Conservation (phyloP, 1,140 invertebrate species). For the Orchestia grillus region DNA sequence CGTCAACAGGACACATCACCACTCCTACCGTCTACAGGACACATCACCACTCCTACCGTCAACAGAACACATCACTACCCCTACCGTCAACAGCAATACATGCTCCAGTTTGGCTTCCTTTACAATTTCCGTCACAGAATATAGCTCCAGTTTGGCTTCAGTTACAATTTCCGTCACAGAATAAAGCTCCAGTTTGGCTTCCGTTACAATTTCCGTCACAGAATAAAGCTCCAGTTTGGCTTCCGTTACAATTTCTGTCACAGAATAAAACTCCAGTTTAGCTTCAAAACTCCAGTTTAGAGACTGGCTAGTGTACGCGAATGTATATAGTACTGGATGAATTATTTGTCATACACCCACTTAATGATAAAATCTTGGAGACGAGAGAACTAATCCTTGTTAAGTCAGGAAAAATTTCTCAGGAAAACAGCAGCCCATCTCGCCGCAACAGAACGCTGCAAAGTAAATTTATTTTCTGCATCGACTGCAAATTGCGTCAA, state of each 20-base stretch:
- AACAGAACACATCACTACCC: too few species aligned
- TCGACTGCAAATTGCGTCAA: not conserved
- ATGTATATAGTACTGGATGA: not conserved
- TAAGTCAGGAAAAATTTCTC: not conserved
- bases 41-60: too few species aligned
- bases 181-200: too few species aligned
- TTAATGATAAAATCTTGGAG: not conserved
- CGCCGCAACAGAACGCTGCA: not conserved
- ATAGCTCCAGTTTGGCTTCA: too few species aligned
- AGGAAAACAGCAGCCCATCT: not conserved
- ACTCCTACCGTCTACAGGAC: too few species aligned
- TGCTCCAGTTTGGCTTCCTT: too few species aligned
- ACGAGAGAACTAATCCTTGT: not conserved
- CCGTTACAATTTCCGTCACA: not conserved
- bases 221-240: too few species aligned
- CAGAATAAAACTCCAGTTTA: not conserved
- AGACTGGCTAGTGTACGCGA: not conserved
- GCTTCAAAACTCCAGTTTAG: not conserved
- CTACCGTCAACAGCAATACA: too few species aligned
- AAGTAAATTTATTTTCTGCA: not conserved
- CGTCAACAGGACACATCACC: too few species aligned
- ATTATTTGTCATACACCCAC: not conserved
- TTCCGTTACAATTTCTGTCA: not conserved
- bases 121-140: too few species aligned
- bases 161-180: too few species aligned